A percentile compares a stretch with the other conserved stretches of the same genome.
These are phyloP conservation scores for Neoascia interrupta DNA, from an alignment of 2,888 invertebrate genomes.

Conservation along the genomic window DNA sequence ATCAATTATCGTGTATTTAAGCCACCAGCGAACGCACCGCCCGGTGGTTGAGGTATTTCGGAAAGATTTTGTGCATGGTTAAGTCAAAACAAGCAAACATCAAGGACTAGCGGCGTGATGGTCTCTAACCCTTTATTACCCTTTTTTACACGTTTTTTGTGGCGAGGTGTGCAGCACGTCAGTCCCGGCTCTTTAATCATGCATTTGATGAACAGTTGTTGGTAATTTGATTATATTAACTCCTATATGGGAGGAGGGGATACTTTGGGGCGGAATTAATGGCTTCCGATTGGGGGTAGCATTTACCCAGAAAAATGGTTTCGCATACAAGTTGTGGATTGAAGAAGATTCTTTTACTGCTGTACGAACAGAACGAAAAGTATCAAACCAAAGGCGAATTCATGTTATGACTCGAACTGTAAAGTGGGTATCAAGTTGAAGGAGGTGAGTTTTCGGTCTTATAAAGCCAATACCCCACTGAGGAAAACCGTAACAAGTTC, in stretches of 20 bases:
- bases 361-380: no score
- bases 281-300: constrained; percentile 55
- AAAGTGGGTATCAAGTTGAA: no score
- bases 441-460: no score
- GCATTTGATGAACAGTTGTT: constrained; percentile 47
- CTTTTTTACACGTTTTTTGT: not conserved
- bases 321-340: no score
- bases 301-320: constrained; percentile 20
- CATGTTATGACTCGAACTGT: no score
- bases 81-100: constrained; percentile 63
- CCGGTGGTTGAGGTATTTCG: constrained; percentile 28
- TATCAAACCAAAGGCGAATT: no score
- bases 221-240: constrained; percentile 66
- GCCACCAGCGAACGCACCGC: not conserved
- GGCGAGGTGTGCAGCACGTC: constrained; percentile 34
- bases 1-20: constrained; percentile 54
- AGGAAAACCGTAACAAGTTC: no score
- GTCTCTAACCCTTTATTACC: constrained; percentile 55
- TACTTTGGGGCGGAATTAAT: constrained; percentile 41
- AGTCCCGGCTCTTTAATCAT: constrained; percentile 63
- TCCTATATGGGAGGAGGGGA: constrained; percentile 35
- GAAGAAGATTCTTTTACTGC: no score
- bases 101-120: constrained; percentile 54
- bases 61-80: constrained; percentile 53
- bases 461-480: no score